Evolutionary conservation across 1,140 invertebrate genomes (phyloP), one percentile per base, ranked within the genome.

Genomic region (Atopsyche davidsoni): DNA sequence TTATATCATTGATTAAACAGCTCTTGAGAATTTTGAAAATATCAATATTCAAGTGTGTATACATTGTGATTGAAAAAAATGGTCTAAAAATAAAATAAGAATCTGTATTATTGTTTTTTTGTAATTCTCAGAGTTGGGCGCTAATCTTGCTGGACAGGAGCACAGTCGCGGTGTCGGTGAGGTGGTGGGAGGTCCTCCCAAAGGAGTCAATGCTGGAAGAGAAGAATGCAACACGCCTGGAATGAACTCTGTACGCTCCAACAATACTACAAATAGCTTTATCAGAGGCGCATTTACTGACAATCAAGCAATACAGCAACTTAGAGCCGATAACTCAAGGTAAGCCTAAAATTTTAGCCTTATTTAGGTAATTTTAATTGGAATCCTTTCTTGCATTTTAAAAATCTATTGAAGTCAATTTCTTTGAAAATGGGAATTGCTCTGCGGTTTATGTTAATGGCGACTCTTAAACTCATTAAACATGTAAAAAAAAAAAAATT

Each of bases 91-190:
- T n/a, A 7, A n/a, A 28, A 7, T 28, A 28, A 7, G 6, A 28
- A 28, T 28, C n/a, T 28, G 24, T 28, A 28, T 28, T 35, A 11
- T 57, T 44, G 51, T 44, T 50, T 53, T 56, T 18, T 59, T 63
- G n/a, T n/a, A n/a, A n/a, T n/a, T n/a, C n/a, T 2, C 60, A 89
- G 88, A 91, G 67, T 65, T 90, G 4, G 87, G 86, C 18, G 86
- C 86, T 11, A 88, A 89, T 69, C 67, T 90, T 39, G 79, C 85
- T 18, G 86, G 84, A 0, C 80, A 83, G 60, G 83, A 85, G 10
- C 51, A 53, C 49, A 44, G 63, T 16, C 63, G 55, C 11, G 53
- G 16, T 46, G 17, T 36, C 9, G 55, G 57, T 2, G 66, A 64
- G 36, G 63, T 62, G 39, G 64, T 62, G 41, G 62, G 64, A 17